Conservation (phyloP, 2,888 invertebrate species). For the Pristionchus maxplancki region DNA sequence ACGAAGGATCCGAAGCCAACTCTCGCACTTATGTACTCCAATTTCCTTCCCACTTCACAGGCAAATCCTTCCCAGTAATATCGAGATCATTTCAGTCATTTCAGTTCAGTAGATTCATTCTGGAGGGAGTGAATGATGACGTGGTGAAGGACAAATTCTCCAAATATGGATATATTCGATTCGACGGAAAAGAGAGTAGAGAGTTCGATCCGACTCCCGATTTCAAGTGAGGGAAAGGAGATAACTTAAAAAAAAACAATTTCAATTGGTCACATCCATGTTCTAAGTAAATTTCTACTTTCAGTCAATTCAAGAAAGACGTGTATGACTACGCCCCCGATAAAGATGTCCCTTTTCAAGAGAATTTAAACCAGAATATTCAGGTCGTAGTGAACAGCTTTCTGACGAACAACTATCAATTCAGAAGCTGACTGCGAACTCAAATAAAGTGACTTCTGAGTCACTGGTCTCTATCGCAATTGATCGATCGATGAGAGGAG, state of each 20-base stretch:
- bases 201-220: neutral
- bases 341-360: no score
- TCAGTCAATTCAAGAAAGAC: neutral
- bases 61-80: neutral
- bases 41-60: neutral
- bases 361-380: neutral
- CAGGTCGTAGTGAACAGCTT: neutral
- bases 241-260: neutral
- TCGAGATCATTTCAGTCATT: neutral
- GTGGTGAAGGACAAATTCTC: neutral
- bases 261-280: neutral
- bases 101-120: slow-evolving; percentile 32
- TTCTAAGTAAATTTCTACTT: neutral
- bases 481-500: neutral
- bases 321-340: neutral
- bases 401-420: neutral
- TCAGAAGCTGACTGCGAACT: neutral
- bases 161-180: neutral
- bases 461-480: slow-evolving; percentile 24
- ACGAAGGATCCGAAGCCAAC: neutral
- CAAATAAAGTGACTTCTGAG: neutral
- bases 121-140: neutral
- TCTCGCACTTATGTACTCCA: slow-evolving; percentile 13
- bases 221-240: neutral
- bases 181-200: neutral